Evolutionary conservation across 2,113 vertebrate genomes (phyloP), one percentile per base, ranked within the genome.

Genomic region (Podarcis raffonei): DNA sequence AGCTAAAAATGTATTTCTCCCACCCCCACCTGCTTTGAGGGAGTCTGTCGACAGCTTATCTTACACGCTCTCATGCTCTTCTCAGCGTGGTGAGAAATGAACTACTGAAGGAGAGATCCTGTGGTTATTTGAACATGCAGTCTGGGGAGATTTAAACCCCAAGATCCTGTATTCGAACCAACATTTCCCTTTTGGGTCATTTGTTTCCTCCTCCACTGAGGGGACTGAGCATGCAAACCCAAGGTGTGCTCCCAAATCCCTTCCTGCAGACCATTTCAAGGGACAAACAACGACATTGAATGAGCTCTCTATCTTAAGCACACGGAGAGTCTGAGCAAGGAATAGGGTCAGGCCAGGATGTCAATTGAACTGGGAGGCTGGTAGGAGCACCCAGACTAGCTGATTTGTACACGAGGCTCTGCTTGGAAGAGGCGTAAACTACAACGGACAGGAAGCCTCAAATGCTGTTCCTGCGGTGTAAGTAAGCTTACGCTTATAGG

Each of bases 401-500:
- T 2, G 85, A 93, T 35, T 78, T 4, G 57, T 16, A 77, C 1
- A 83, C 69, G 66, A 9, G 12, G 27, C 57, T 35, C 11, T 0
- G 59, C 16, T 48, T 91, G 25, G 89, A 93, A 27, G 83, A 74
- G 5, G 62, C 37, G 22, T 5, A 66, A 86, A 32, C 90, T 93
- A 72, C 88, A 88, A 74, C 30, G 76, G 80, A 87, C 39, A 92
- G 95, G 92, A 95, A 96, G 88, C 11, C 20, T 88, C 69, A 82
- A 39, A 79, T 7, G 85, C 35, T 18, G 90, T 77, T 89, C 72
- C 87, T 77, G 86, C 16, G 87, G 81, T 84, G 94, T 77, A 93
- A 94, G 92, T 94, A 93, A 95, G 94, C 88, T 94, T 89, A 87
- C 15, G 0, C n/a, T 91, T 90, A 92, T 1, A 6, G 42, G 85